Evolutionary conservation across 2,797 vertebrate genomes (phyloP).

Genomic region (Pangasius krempfi): DNA sequence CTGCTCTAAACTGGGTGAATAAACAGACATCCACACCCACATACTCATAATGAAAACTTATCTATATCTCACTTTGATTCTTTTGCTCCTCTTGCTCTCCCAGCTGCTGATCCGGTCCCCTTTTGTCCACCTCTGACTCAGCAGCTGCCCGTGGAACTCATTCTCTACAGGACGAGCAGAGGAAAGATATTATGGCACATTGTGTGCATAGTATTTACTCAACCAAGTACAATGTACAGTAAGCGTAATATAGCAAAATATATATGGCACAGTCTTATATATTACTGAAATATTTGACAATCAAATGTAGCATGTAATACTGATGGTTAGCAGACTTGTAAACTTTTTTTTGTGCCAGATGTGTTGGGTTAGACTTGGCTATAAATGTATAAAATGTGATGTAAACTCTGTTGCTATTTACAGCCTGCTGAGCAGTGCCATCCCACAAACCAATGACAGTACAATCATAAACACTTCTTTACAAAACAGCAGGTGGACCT

Average conservation of each 20-base stretch:
- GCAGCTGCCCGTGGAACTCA: conserved; percentile 86
- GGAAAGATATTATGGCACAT: not conserved
- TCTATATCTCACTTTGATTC: conserved; percentile 69
- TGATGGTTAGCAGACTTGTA: not conserved
- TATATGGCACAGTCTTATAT: not conserved
- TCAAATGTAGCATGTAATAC: not conserved
- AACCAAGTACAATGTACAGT: not conserved
- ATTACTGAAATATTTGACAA: not conserved
- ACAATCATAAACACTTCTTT: not conserved
- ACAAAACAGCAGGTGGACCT: not conserved
- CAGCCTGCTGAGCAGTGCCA: not conserved
- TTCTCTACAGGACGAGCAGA: conserved; percentile 75
- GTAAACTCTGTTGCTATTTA: not conserved
- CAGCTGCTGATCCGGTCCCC: conserved; percentile 81
- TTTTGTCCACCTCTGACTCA: conserved; percentile 84
- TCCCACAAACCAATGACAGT: not conserved
- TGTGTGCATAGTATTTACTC: not conserved
- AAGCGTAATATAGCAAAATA: not conserved
- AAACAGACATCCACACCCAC: not conserved
- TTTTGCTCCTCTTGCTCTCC: conserved; percentile 73
- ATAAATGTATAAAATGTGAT: not conserved
- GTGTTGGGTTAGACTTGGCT: not conserved
- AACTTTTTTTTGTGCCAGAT: not conserved
- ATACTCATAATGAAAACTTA: conserved; percentile 25
- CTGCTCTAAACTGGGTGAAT: not conserved